Base-by-base conservation (phyloP, 2,113 vertebrate species). In the Psilopsiagon aymara region DNA sequence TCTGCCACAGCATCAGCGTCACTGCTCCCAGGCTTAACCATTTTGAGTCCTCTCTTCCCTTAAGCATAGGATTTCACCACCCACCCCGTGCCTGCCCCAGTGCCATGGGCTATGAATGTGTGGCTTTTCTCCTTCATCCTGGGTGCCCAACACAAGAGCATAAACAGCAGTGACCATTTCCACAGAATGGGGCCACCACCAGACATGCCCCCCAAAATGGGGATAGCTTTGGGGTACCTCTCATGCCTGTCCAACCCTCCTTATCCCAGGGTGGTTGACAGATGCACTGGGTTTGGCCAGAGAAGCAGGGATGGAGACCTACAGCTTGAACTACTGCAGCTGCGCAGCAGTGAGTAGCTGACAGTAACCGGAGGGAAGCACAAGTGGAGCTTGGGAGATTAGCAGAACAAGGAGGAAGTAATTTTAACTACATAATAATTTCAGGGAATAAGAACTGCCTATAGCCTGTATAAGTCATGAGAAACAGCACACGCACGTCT, bases 41-140 rank as follows among this genome's bases (percentile, higher is more conserved):
- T 83, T 95, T 80, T 21, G 5, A 88, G 53, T 28, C 64, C 25
- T 82, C 33, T 55, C 44, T 77, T 77, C 39, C 44, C 29, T 24
- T 2, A 74, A 53, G 41, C 21, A 74, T 31, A 2, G 2, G 25
- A 14, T 83, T 64, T 77, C 53, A 62, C 24, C 49, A 60, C 7
- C 19, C 35, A 88, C 2, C 3, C 35, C 49, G 83, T 0, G 2
- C 20, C 41, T 41, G 37, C 37, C 28, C 47, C 77, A 75, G 1
- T 1, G n/a, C 23, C 68, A 35, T 0, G 0, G 20, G 24, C 0
- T 3, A 71, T 12, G 25, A 0, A 59, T 15, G 0, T 1, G 0
- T 23, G 35, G 35, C 51, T 14, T 39, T 69, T 69, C 80, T 69
- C n/a, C 39, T 59, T 86, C 18, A 15, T 25, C 25, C 43, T 31